These are phyloP conservation scores for Xerus rutilus DNA, from an alignment of 2,797 vertebrate genomes.

Conservation along the genomic window DNA sequence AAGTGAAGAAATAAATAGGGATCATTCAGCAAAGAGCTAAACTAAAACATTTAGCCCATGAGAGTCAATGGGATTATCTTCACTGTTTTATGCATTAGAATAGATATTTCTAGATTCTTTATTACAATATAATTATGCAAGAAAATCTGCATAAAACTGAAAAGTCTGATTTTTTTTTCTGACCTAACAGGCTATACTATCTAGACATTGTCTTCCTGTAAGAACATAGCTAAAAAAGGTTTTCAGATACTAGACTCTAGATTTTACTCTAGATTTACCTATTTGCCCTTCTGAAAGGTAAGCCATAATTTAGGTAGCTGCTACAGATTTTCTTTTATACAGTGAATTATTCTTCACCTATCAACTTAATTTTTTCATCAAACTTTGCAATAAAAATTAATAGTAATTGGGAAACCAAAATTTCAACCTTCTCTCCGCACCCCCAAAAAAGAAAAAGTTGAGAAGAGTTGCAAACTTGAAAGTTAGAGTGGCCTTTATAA, in stretches of 20 bases:
- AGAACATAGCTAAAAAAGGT: conserved; percentile 22
- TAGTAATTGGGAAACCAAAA: conserved; percentile 63
- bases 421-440: background rate
- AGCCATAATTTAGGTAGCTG: conserved; percentile 39
- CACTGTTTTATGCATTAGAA: background rate
- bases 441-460: background rate
- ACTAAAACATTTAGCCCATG: conserved; percentile 29
- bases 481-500: conserved; percentile 49
- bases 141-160: conserved; percentile 34
- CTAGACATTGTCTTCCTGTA: conserved; percentile 9
- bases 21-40: conserved; percentile 18
- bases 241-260: conserved; percentile 46
- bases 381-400: conserved; percentile 35
- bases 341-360: conserved; percentile 45
- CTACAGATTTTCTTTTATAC: conserved; percentile 8
- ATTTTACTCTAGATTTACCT: conserved; percentile 15
- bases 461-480: conserved; percentile 58
- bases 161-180: conserved; percentile 38
- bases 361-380: background rate
- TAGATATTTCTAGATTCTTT: conserved; percentile 52
- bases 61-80: conserved; percentile 20
- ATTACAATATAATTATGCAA: conserved; percentile 40
- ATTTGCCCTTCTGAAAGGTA: conserved; percentile 59
- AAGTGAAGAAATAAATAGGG: conserved; percentile 32
- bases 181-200: background rate